Evolutionary conservation across 2,113 vertebrate genomes (phyloP), one percentile per base, ranked within the genome.

Genomic region (Syrmaticus mikado): DNA sequence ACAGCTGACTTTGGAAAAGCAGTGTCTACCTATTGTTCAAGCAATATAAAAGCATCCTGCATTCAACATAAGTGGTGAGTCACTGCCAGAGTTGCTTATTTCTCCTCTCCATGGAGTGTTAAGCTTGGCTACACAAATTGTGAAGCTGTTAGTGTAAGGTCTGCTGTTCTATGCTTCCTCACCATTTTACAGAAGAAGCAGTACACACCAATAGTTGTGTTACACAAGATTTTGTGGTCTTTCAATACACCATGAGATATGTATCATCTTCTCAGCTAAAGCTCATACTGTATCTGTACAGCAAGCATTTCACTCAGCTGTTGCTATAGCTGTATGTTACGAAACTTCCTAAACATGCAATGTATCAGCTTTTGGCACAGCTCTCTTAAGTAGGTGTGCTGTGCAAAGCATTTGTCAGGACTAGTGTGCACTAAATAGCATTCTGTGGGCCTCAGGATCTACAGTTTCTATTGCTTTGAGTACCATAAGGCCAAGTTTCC

Each of bases 291-390:
- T 80, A 67, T 71, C 64, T 85, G 36, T 65, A 86, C 89, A 81
- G 25, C 52, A 78, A 72, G 13, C 46, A 61, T 52, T 85, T 71
- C 68, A 52, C 57, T 48, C 34, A 16, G 34, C 21, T 61, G 91
- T 93, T 95, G 94, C 87, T 81, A 77, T 28, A 78, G 89, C 75
- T 64, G 57, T 50, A 52, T 48, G 8, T 95, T 89, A 77, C n/a
- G 65, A 93, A 91, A 91, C 79, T 68, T 76, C 43, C 92, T 36
- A 91, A 90, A 38, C 18, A 58, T 17, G 14, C 43, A 91, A 36
- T 27, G 60, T 48, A 11, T 87, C 75, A 57, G 34, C 8, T 72
- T 88, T 81, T 92, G 96, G 85, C 89, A 78, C 57, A 20, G 82
- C 20, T 81, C 55, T 91, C 40, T 22, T 7, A 32, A 80, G 94